A percentile compares a stretch with the other conserved stretches of the same genome.
Conservation (phyloP, 2,888 invertebrate genomes). For the Drosophila imparisetae region DNA sequence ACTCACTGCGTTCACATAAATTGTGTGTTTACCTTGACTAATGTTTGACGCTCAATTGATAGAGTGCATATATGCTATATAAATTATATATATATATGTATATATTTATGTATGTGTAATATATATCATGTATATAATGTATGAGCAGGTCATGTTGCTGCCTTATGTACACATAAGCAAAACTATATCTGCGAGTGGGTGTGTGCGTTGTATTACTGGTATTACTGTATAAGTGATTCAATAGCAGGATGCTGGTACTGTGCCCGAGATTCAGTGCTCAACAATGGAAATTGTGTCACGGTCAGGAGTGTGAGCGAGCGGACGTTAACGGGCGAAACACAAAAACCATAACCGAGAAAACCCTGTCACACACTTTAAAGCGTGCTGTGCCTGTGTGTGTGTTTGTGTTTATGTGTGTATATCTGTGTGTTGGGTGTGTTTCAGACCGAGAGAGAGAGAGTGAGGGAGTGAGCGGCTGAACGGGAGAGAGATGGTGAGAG, state of each 20-base stretch:
- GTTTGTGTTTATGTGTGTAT: constrained; percentile 26
- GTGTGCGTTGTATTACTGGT: constrained; percentile 28
- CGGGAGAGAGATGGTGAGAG: constrained; percentile 17
- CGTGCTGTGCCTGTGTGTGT: constrained; percentile 2
- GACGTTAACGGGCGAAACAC: constrained; percentile 33
- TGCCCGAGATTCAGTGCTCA: constrained; percentile 37
- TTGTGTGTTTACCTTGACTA: constrained; percentile 10
- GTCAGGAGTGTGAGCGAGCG: constrained; percentile 72
- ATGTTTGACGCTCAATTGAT: constrained; percentile 26
- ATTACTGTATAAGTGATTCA: constrained; percentile 38
- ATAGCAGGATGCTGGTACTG: constrained; percentile 33
- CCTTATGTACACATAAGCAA: not conserved
- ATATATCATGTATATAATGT: constrained; percentile 4
- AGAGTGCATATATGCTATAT: not conserved
- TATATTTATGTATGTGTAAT: constrained; percentile 2
- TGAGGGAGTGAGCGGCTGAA: constrained; percentile 4
- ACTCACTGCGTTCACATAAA: constrained; percentile 1
- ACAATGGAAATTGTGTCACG: constrained; percentile 78
- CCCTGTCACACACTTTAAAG: constrained; percentile 53
- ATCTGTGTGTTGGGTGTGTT: constrained; percentile 7
- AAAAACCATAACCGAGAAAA: constrained; percentile 50
- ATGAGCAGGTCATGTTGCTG: constrained; percentile 17
- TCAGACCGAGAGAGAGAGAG: constrained; percentile 11
- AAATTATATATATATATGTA: not conserved
- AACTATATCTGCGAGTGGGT: constrained; percentile 1